Evolutionary conservation across 2,797 vertebrate species (phyloP).

Genomic region (Tokudaia tokunoshimensis): DNA sequence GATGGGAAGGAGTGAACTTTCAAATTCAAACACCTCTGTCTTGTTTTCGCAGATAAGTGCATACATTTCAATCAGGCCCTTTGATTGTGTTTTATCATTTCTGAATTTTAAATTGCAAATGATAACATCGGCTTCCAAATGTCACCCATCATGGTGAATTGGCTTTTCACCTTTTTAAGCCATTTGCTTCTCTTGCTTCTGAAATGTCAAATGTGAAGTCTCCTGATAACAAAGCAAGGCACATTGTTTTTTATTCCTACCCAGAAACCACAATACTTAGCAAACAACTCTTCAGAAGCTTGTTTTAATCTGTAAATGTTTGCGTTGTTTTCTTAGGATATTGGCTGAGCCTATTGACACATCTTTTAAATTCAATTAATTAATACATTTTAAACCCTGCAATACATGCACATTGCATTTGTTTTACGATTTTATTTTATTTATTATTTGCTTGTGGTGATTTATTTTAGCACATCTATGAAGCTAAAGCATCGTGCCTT

Average conservation of each 20-base stretch:
- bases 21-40: slow-evolving; percentile 27
- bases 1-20: neutral
- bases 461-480: neutral
- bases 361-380: slow-evolving; percentile 71
- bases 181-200: slow-evolving; percentile 53
- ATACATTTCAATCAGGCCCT: neutral
- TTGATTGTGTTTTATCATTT: slow-evolving; percentile 50
- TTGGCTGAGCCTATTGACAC: slow-evolving; percentile 37
- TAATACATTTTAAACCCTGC: slow-evolving; percentile 35
- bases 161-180: slow-evolving; percentile 78
- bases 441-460: neutral
- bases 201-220: slow-evolving; percentile 77
- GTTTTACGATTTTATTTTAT: neutral
- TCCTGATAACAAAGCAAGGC: slow-evolving; percentile 79
- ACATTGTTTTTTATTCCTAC: slow-evolving; percentile 42
- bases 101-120: slow-evolving; percentile 74
- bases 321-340: slow-evolving; percentile 46
- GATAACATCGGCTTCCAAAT: slow-evolving; percentile 79
- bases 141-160: slow-evolving; percentile 78
- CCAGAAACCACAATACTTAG: slow-evolving; percentile 70
- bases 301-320: slow-evolving; percentile 37
- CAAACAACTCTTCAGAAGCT: slow-evolving; percentile 22
- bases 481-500: slow-evolving; percentile 30
- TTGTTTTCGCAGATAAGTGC: neutral
- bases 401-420: slow-evolving; percentile 30